Evolutionary conservation across 2,797 vertebrate genomes (phyloP), one percentile per base, ranked within the genome.

Genomic region (Pseudotriccus pelzelni): DNA sequence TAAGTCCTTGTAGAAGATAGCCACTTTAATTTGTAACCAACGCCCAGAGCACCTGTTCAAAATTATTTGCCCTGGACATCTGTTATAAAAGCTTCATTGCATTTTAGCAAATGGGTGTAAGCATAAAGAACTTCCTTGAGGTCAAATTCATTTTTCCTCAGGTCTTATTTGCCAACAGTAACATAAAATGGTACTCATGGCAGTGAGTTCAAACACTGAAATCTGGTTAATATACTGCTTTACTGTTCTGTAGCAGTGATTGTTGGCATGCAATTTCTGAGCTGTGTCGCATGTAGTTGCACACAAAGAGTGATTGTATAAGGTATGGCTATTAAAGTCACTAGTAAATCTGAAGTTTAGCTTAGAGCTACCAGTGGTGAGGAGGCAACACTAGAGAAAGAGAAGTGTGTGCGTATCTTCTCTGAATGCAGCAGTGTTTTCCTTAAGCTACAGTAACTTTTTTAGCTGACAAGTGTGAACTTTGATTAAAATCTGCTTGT

Each of bases 121-220:
- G 7, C 17, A 44, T 30, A 27, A 56, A 77, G 32, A 87, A 80
- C 10, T 74, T 49, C 4, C 44, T 77, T 36, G 30, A 7, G 9
- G 13, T 77, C 14, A 49, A 7, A 4, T 53, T 25, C n/a, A 47
- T 58, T 79, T 58, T 39, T 7, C 2, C 10, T 44, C 4, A 14
- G 4, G 27, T 80, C 18, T 66, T 76, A 12, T 2, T 36, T 86
- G 24, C 49, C 62, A 81, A 9, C 10, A 19, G 7, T 76, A 21
- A 16, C 27, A 36, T 56, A 37, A 77, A 18, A 18, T 30, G 14
- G 18, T 60, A 60, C 25, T 70, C 9, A 2, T 12, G 44, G 24
- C 27, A 77, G 0, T 27, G 14, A n/a, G 27, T 79, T 25, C 0
- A 1, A 75, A n/a, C 24, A 41, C 27, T 63, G 16, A 58, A 37